Base-by-base conservation (phyloP, 2,113 vertebrate species). In the Xerus inauris region DNA sequence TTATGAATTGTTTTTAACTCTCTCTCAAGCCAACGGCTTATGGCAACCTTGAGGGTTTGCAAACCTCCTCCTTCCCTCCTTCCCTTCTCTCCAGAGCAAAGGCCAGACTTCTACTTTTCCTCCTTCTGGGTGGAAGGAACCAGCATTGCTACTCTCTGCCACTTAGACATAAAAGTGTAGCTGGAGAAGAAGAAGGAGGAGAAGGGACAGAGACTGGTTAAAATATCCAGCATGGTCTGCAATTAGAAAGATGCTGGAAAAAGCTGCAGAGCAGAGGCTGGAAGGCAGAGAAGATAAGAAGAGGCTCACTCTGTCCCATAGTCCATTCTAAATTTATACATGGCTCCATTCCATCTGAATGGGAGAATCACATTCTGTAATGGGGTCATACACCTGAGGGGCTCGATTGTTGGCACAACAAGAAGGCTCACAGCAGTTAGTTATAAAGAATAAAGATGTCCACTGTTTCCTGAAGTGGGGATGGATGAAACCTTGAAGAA, bases 271-370 rank as follows among this genome's bases (percentile, higher is more conserved):
- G 69, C 0, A 0, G 57, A 62, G 22, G 22, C 45, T 20, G 8
- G 20, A 73, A 51, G 47, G 28, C 28, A 82, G 22, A 11, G 0
- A 35, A 51, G 4, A 35, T 73, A 54, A 59, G 14, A 19, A 3
- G 8, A 72, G 30, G 30, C 17, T 92, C 40, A 8, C 12, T 47
- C 20, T 57, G 54, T 57, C 40, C 28, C 22, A 3, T 11, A 28
- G 14, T 0, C 2, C 2, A 30, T 2, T 13, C 45, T 4, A 0
- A 51, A 35, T n/a, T 24, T 17, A 40, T 49, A 26, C 49, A 2
- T 71, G 6, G 49, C 45, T 54, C 32, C 62, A 26, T 45, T 65
- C 42, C 11, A 7, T 30, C 6, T 9, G 76, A 89, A 59, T 1
- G 40, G 35, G 57, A 85, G 38, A 51, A 17, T n/a, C 35, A 17